Evolutionary conservation across 2,888 invertebrate species (phyloP), one percentile per base, ranked within the genome.

Genomic region (Caradrina clavipalpis): DNA sequence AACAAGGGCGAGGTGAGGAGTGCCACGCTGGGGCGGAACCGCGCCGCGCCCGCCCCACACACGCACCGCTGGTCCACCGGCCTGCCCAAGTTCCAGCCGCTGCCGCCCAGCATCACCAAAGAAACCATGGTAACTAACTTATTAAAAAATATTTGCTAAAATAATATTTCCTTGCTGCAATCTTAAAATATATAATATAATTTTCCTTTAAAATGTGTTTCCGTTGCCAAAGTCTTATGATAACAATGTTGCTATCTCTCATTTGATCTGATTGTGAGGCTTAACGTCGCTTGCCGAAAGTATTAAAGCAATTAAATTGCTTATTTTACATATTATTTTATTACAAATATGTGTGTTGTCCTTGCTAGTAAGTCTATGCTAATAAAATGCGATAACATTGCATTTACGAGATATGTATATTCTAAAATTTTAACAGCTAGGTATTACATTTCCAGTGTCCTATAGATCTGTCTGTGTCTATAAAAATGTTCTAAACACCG

Each of bases 81-180:
- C 0, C 94, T 97, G 78, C 97, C 97, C 19, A 96, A 97, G 84
- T 96, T 97, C 50, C 97, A 97, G 88, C 98, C 98, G 6, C 92
- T 98, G 69, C 98, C 98, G 35, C 97, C 98, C 0, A 97, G 97
- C 59, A 97, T 97, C 87, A 98, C 97, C 87, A 98, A 98, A 94
- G 98, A 98, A 93, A 97, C 97, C 78, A 97, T 98, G 97, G 98
- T 98, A 86, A 94, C 96, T 62, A 0, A 17, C 4, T 35, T 17
- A 39, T 13, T 39, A 13, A 39, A 15, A 42, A 42, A 15, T 13
- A 15, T 35, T 7, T 35, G 49, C 15, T 58, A n/a, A 42, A 15
- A 13, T 3, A 19, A 22, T 1, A 13, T 15, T 42, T 35, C 11
- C 3, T 11, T 2, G 11, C 8, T 39, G 35, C 35, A 35, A 35